Base-by-base conservation (phyloP, 1,140 invertebrate genomes). In the Tetragnatha versicolor region DNA sequence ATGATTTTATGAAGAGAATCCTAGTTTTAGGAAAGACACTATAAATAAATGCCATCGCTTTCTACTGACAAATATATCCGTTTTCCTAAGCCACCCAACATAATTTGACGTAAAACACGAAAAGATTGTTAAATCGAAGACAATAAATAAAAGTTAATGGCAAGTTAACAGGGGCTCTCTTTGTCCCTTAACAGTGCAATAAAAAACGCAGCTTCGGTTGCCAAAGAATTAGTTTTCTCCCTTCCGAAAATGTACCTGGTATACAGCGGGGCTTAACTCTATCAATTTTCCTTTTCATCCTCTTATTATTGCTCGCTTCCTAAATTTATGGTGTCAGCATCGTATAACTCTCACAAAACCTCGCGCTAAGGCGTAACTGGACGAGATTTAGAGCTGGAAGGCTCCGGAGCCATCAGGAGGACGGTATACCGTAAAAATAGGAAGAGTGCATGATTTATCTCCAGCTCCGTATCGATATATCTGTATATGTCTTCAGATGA, bases 281-380 rank as follows among this genome's bases (percentile, higher is more conserved):
- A 31, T 70, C 68, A 55, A 55, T 55, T 70, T 70, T 37, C 68
- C n/a, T 70, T 70, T 39, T 49, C 37, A 37, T 53, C 68, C 25
- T 35, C 33, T 70, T 70, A 55, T 70, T 70, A 70, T 70, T 70
- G 33, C 49, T 39, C 47, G 29, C 47, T 22, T 25, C 39, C 47
- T 53, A 70, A 70, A 70, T 70, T 70, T 70, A 70, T 70, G 68
- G 22, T 37, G 68, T 29, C 68, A 70, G 33, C 47, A 33, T 37
- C 47, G 35, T 70, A 70, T 70, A 70, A 70, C 47, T 70, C n/a
- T 70, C 68, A 20, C 33, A 55, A 70, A 49, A 22, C 55, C 49
- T 70, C 45, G 68, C 68, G 33, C 68, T 47, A 39, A 70, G 68
- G 68, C 68, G 49, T 70, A 29, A 70, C 49, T 70, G 53, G n/a